phyloP scores from a whole-genome alignment of 2,888 invertebrate species.

The Leucozona laternaria region DNA sequence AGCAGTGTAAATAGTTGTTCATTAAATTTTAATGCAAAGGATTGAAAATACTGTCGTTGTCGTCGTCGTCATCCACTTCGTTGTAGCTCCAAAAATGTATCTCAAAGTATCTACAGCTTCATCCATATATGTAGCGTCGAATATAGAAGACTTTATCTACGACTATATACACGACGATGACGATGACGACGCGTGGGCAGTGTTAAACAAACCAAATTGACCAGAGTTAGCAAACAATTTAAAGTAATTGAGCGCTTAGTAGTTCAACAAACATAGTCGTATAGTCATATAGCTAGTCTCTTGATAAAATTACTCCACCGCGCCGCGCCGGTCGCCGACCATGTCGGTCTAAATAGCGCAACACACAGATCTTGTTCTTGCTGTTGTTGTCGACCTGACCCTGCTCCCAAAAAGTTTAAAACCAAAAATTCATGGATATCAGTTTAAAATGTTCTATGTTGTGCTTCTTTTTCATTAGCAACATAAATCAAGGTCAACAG shows the following conservation, averaged over 20 bases:
- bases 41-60: constrained; percentile 63
- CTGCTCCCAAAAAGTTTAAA: constrained; percentile 14
- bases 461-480: too few species aligned
- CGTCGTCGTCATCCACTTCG: constrained; percentile 29
- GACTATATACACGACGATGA: constrained; percentile 5
- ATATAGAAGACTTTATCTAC: constrained; percentile 41
- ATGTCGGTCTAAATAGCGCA: neutral
- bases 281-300: neutral
- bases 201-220: constrained; percentile 73
- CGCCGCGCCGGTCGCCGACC: neutral
- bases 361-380: neutral
- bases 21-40: constrained; percentile 73
- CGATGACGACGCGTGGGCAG: constrained; percentile 69
- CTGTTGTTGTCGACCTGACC: neutral
- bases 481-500: neutral
- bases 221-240: constrained; percentile 75
- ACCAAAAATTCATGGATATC: neutral
- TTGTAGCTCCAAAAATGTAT: constrained; percentile 52
- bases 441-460: constrained; percentile 3
- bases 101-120: constrained; percentile 34
- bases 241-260: constrained; percentile 74
- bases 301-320: constrained; percentile 3
- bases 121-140: neutral
- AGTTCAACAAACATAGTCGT: constrained; percentile 56
- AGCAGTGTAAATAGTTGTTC: constrained; percentile 64